Evolutionary conservation across 2,113 vertebrate species (phyloP), one percentile per base, ranked within the genome.

Genomic region (Pedetes capensis): DNA sequence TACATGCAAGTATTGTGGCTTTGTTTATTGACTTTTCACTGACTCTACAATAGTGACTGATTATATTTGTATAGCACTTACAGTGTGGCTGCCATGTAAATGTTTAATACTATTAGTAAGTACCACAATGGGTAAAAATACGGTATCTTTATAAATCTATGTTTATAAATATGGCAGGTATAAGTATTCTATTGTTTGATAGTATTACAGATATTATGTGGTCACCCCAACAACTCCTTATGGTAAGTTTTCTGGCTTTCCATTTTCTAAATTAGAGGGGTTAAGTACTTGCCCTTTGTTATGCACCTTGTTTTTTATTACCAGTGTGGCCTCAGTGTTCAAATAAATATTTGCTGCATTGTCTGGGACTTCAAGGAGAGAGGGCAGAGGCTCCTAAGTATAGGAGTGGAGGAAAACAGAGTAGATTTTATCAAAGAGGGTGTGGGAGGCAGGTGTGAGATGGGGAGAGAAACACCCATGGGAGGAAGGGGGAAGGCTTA

Each of bases 401-500:
- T 29, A 8, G 55, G 32, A 25, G 2, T 20, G 8, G 6, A 55
- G 22, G 42, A 39, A 74, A 71, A n/a, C n/a, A 79, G 14, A 55
- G 18, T 34, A n/a, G n/a, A 87, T 13, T 53, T 81, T 68, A 13
- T 32, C 39, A 42, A 61, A 8, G 6, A 44, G 11, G 20, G 14
- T 34, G 42, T 11, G 17, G 11, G 25, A 3, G 18, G 5, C 2
- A 6, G 13, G 7, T 39, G n/a, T n/a, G n/a, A n/a, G 32, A 3
- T 37, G 25, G 34, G n/a, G 3, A 13, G 27, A 59, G 42, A 68
- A 34, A 44, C 51, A 80, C 66, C 29, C 39, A 8, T 10, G 27
- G 25, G 9, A 47, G 27, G 16, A 63, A 44, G 39, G 8, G 13
- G 71, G 22, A n/a, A 81, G 17, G 37, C 18, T 91, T n/a, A 44